These are phyloP conservation scores for Pampusana beccarii DNA, from an alignment of 2,113 vertebrate genomes.

Conservation along the genomic window DNA sequence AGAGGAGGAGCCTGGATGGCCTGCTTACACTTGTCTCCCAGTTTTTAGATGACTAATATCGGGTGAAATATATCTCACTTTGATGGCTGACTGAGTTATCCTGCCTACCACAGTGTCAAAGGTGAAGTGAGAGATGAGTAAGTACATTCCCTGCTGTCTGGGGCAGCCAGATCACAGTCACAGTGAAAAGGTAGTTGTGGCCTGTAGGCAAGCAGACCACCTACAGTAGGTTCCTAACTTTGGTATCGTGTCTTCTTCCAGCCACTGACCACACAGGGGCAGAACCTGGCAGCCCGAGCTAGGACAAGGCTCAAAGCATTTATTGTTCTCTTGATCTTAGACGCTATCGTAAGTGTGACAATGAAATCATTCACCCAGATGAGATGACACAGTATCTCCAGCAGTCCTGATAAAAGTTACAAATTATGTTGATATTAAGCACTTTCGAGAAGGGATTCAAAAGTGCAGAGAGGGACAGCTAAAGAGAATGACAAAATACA, in stretches of 20 bases:
- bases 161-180: not conserved
- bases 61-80: not conserved
- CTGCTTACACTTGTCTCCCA: not conserved
- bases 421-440: accelerated
- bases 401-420: not conserved
- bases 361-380: not conserved
- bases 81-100: not conserved
- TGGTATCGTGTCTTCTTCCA: not conserved
- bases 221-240: not conserved
- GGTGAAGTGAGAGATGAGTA: not conserved
- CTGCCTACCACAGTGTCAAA: not conserved
- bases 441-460: not conserved
- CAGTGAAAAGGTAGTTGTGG: not conserved
- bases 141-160: not conserved
- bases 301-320: not conserved
- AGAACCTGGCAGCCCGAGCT: not conserved
- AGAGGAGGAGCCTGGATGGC: not conserved
- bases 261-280: not conserved
- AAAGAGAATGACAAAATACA: not conserved
- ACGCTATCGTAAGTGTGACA: not conserved
- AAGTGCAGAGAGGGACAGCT: not conserved
- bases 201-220: not conserved
- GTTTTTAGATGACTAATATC: not conserved
- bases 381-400: not conserved
- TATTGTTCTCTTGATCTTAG: not conserved